Base-by-base conservation (phyloP, 2,797 vertebrate genomes). In the Loriculus beryllinus region DNA sequence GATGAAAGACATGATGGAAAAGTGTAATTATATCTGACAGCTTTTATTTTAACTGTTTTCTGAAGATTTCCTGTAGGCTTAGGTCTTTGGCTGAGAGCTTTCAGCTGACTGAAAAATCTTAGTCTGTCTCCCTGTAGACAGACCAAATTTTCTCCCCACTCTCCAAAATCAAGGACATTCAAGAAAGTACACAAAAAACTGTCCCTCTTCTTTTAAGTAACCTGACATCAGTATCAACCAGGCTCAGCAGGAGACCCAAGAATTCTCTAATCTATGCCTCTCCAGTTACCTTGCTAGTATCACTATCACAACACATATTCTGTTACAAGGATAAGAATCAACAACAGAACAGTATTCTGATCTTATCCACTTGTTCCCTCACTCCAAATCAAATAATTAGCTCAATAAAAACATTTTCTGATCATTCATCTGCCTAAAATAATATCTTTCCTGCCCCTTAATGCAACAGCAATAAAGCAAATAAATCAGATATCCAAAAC, bases 401-500 rank as follows among this genome's bases (percentile, higher is more conserved):
- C n/a, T 12, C 6, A 77, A 80, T 45, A 82, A 80, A 90, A 95
- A 22, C 8, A 89, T 56, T 63, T 95, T 79, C 45, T 93, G 29
- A 51, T 67, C 21, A 86, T 72, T 42, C 63, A 77, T 6, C 23
- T 74, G 19, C n/a, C 76, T 18, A 59, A 82, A 92, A 93, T 29
- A 7, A 0, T 25, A 68, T 42, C 33, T 83, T 35, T 31, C 13
- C 6, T 35, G 21, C 21, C n/a, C 16, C 42, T 33, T 82, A 69
- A 65, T 48, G 35, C 17, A 71, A 9, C 7, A 52, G 48, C 40
- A 80, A 25, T 43, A n/a, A 91, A 63, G 14, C 15, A 11, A 93
- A 29, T 33, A 87, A 80, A 89, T 51, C 25, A 29, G 10, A 84
- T 62, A 28, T 31, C 16, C 28, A 56, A 51, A 80, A 62, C 20